Percentiles rank a stretch among this genome's conserved stretches.
Conservation (phyloP, 2,888 invertebrate species). For the Netelia melanura region DNA sequence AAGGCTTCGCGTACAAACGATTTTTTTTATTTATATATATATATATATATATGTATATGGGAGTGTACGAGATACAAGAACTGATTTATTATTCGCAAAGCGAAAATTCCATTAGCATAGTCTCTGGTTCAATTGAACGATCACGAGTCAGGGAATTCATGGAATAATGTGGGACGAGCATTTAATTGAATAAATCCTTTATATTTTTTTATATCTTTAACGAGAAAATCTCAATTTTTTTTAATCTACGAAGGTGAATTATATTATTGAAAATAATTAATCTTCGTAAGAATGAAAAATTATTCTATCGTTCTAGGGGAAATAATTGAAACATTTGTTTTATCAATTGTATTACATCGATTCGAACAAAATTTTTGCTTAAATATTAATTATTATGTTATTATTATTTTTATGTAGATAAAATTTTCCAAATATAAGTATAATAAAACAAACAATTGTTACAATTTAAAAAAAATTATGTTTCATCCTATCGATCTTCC, state of each 20-base stretch:
- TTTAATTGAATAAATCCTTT: not conserved
- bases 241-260: no score
- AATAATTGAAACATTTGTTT: no score
- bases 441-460: no score
- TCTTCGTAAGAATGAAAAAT: not conserved
- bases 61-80: not conserved
- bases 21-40: not conserved
- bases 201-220: not conserved
- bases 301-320: not conserved
- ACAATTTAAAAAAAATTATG: no score
- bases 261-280: not conserved
- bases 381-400: no score
- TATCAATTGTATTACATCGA: no score
- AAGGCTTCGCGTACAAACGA: conserved; percentile 37
- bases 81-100: conserved; percentile 39
- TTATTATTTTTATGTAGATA: no score
- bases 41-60: not conserved
- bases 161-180: not conserved
- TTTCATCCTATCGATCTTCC: no score
- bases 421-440: no score
- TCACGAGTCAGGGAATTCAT: not conserved
- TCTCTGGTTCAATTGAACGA: conserved; percentile 36
- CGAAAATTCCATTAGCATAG: conserved; percentile 28
- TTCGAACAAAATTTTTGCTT: no score
- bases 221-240: no score